Conservation (phyloP, 2,797 vertebrate genomes). For the Mormyrops boulengeri region DNA sequence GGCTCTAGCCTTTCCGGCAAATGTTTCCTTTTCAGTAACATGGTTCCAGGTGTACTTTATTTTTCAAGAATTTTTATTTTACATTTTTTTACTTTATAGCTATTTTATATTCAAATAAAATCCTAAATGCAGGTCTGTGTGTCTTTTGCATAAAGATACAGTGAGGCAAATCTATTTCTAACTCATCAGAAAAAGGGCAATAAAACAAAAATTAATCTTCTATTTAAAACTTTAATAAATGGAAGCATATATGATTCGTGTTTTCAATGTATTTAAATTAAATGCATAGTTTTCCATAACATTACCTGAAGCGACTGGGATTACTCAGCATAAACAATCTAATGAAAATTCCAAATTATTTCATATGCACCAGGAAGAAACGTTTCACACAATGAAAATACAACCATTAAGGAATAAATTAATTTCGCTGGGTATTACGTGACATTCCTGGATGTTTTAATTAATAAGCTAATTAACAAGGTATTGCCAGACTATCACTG, state of each 20-base stretch:
- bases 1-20: neutral
- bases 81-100: neutral
- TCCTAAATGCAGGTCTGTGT: neutral
- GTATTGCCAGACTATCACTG: conserved; percentile 18
- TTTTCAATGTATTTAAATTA: neutral
- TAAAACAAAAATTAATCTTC: neutral
- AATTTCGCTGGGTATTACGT: neutral
- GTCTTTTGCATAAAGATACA: neutral
- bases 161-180: neutral
- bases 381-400: conserved; percentile 10
- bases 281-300: conserved; percentile 4
- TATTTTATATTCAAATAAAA: neutral
- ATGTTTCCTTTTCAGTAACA: neutral
- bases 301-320: neutral
- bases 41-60: neutral
- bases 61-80: neutral
- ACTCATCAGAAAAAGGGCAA: neutral
- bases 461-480: conserved; percentile 28
- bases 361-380: neutral
- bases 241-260: neutral
- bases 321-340: neutral
- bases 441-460: conserved; percentile 16
- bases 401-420: neutral
- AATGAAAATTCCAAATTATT: neutral
- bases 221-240: neutral